phyloP scores from a whole-genome alignment of 2,888 invertebrate genomes.

The Tenthredo scrophulariae region DNA sequence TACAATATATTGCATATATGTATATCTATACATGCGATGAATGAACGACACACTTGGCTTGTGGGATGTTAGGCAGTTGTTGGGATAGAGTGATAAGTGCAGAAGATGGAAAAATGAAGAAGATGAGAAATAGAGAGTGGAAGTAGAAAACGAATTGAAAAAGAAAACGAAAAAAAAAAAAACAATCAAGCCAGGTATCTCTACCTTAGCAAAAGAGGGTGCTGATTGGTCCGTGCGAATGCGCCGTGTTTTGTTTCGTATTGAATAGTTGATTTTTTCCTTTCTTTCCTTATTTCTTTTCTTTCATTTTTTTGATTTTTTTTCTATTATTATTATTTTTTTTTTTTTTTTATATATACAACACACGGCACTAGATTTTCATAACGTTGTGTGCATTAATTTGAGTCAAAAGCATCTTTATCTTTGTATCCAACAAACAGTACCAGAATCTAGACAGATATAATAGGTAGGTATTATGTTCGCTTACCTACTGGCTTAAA shows the following conservation, averaged over 20 bases:
- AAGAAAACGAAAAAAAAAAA: background rate
- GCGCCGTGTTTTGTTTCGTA: conserved; percentile 53
- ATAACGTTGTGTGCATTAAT: conserved; percentile 42
- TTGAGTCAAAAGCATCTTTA: conserved; percentile 14
- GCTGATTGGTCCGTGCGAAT: conserved; percentile 57
- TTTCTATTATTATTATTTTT: background rate
- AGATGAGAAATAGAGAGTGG: background rate
- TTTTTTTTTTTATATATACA: conserved; percentile 20
- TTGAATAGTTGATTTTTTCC: conserved; percentile 31
- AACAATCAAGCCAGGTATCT: background rate
- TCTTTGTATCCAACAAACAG: conserved; percentile 12
- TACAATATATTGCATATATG: too few species aligned
- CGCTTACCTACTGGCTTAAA: conserved; percentile 37
- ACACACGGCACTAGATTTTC: conserved; percentile 51
- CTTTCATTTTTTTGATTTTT: background rate
- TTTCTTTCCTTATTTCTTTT: background rate
- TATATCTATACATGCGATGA: conserved; percentile 14
- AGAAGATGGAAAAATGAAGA: background rate
- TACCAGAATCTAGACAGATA: conserved; percentile 42
- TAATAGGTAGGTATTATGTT: conserved; percentile 34
- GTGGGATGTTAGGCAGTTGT: conserved; percentile 17
- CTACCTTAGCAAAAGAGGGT: conserved; percentile 53
- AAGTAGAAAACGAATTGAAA: background rate
- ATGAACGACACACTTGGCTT: conserved; percentile 42
- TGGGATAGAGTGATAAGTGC: background rate